Percentiles rank a stretch among this genome's conserved stretches.
Conservation (phyloP, 1,140 invertebrate genomes). For the Cyclina sinensis region DNA sequence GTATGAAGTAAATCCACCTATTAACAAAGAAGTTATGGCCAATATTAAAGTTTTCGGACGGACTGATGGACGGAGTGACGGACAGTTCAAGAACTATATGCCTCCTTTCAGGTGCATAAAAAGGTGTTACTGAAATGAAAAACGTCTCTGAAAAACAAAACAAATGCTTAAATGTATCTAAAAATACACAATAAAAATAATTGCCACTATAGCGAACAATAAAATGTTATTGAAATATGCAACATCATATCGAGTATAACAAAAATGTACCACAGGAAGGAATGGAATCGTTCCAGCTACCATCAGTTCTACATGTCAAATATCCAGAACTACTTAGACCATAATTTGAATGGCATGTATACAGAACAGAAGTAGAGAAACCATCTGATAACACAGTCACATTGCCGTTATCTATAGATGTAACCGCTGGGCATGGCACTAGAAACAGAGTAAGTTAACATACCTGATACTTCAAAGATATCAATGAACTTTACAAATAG, state of each 20-base stretch:
- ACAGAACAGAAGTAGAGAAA: not conserved
- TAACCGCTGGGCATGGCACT: not conserved
- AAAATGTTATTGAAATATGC: not conserved
- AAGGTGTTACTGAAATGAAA: not conserved
- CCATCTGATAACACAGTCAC: conserved; percentile 21
- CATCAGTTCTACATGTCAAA: conserved; percentile 38
- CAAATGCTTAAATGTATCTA: not conserved
- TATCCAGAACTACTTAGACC: not conserved
- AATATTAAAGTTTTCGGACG: no score
- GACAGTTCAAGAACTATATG: no score
- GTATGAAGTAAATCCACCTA: no score
- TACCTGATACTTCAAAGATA: no score
- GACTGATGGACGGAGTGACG: no score
- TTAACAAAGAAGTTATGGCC: no score
- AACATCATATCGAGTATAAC: no score
- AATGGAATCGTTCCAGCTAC: conserved; percentile 49
- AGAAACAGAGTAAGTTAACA: no score
- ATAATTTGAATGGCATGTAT: conserved; percentile 40
- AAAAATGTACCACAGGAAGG: conserved; percentile 44
- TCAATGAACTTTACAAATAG: no score
- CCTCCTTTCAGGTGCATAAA: no score
- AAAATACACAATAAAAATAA: not conserved
- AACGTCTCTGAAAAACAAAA: not conserved
- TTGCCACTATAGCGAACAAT: no score
- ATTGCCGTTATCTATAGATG: conserved; percentile 13